Evolutionary conservation across 2,888 invertebrate genomes (phyloP), one percentile per base, ranked within the genome.

Genomic region (Epistrophella euchroma): DNA sequence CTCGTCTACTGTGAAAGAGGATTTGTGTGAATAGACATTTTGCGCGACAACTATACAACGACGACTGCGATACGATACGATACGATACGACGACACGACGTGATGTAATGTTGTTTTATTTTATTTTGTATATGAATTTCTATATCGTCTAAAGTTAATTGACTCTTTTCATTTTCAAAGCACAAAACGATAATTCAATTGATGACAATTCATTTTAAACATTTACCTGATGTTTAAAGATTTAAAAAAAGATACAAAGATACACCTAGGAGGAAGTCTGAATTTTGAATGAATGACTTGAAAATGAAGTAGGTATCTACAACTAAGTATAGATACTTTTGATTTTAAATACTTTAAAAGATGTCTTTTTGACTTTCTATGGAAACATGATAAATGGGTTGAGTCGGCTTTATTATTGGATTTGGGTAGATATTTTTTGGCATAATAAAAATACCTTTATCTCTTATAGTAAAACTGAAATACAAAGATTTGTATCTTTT

Each of bases 141-240:
- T 68, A 68, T 73, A 81, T 81, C 71, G 66, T 40, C 40, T 60
- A 40, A 40, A 66, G 76, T 76, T 83, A 83, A 83, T 83, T 83
- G 83, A 83, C 83, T 83, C 78, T 78, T 78, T 83, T 78, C 66
- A 66, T 74, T 58, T 73, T 19, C 19, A 60, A 43, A 82, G 55
- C 62, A 76, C 64, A 75, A 75, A 68, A 70, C 56, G 77, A 68
- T 77, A 78, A 78, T 78, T 78, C 73, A 74, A 73, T 78, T 56
- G 73, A 83, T 83, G 83, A 74, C 70, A 78, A 78, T 83, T 83
- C 78, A 80, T 79, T 68, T 73, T 47, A 64, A 43, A 52, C 19
- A 52, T 72, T 72, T 47, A 43, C 35, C 62, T 77, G 52, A 71
- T 71, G 52, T 71, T 40, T n/a, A 35, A 22, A 60, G 50, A 62